Conservation (phyloP, 2,113 vertebrate genomes). For the Calypte anna region DNA sequence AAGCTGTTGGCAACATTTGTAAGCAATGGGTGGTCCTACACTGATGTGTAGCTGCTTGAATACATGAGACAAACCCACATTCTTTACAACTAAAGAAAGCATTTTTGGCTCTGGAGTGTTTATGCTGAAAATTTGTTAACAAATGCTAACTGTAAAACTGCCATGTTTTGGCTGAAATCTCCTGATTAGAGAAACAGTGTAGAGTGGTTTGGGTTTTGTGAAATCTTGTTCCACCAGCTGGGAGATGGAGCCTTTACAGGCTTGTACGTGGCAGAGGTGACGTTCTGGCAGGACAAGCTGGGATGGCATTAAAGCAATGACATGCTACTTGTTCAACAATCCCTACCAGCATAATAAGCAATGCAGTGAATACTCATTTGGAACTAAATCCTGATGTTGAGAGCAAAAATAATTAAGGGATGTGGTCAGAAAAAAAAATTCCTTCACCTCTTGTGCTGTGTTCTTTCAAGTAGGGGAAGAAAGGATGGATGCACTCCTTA, state of each 20-base stretch:
- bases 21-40: background rate
- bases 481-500: background rate
- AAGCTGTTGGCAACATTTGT: background rate
- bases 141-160: background rate
- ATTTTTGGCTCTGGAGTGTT: background rate
- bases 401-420: slow-evolving; percentile 39
- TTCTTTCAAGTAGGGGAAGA: background rate
- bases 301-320: background rate
- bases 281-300: background rate
- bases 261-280: background rate
- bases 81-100: slow-evolving; percentile 12
- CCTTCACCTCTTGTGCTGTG: background rate
- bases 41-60: background rate
- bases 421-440: background rate
- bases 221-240: background rate
- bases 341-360: background rate
- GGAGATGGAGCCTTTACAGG: background rate
- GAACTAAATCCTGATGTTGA: slow-evolving; percentile 25
- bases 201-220: background rate
- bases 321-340: background rate
- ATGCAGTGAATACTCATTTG: background rate
- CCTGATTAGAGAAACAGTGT: background rate
- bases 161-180: background rate
- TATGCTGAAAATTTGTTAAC: slow-evolving; percentile 23
- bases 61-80: background rate